These are phyloP conservation scores for Hetaerina americana DNA, from an alignment of 1,140 invertebrate genomes.

Conservation along the genomic window DNA sequence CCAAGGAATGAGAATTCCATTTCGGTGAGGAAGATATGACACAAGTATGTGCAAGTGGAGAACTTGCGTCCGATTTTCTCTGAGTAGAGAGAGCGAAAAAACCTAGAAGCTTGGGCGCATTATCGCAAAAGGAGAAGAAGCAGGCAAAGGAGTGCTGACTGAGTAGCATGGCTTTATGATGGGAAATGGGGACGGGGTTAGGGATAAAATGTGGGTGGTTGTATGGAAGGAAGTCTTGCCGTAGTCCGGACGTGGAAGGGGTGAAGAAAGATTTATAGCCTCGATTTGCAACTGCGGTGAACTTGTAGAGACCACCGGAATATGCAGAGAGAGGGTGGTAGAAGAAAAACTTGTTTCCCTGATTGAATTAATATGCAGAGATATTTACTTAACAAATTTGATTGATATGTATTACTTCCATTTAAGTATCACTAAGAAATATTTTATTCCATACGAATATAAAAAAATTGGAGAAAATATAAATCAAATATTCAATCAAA, in stretches of 20 bases:
- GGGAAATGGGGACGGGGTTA: not conserved
- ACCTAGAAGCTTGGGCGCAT: no score
- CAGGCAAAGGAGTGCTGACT: not conserved
- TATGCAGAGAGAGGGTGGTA: not conserved
- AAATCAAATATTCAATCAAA: no score
- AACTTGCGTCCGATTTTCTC: no score
- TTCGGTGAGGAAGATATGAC: no score
- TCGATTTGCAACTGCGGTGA: not conserved
- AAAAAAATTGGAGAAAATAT: no score
- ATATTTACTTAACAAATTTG: not conserved
- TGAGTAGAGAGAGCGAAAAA: no score
- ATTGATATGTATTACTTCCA: no score
- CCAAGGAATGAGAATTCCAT: no score
- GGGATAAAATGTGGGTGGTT: not conserved
- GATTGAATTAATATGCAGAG: not conserved
- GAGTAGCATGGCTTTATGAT: no score
- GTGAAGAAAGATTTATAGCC: not conserved
- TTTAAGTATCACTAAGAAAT: no score
- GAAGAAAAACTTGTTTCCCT: not conserved
- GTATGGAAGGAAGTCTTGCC: not conserved
- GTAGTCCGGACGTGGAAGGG: not conserved
- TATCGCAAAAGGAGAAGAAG: not conserved
- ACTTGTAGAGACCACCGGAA: not conserved
- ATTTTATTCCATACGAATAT: no score
- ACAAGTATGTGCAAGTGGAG: no score